Percentiles rank a stretch among this genome's conserved stretches.
These are phyloP conservation scores for Gadopsis bispinosus DNA, from an alignment of 2,797 vertebrate genomes.

Conservation along the genomic window DNA sequence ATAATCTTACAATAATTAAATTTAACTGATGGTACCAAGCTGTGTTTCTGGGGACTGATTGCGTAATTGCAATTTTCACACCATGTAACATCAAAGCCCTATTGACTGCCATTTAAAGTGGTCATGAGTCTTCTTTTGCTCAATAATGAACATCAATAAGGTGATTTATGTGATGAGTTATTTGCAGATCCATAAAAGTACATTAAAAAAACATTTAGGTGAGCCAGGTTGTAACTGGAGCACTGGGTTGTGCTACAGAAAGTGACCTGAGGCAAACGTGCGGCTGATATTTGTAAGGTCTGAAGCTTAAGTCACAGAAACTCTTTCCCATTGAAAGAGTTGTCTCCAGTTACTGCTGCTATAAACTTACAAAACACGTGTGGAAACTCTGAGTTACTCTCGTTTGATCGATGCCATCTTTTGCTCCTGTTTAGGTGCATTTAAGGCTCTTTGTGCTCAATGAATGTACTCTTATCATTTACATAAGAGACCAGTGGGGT, in stretches of 20 bases:
- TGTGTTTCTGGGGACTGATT: not conserved
- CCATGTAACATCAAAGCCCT: not conserved
- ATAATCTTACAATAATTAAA: not conserved
- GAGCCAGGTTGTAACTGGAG: conserved; percentile 3
- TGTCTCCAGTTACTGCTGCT: conserved; percentile 26
- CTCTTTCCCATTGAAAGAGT: conserved; percentile 15
- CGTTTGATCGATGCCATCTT: not conserved
- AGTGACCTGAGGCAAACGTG: not conserved
- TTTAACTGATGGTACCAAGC: not conserved
- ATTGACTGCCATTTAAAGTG: not conserved
- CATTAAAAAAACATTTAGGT: not conserved
- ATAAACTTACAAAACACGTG: conserved; percentile 17
- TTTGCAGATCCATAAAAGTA: conserved; percentile 4
- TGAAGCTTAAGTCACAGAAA: conserved; percentile 39
- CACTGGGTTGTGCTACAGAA: conserved; percentile 14
- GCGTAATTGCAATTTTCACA: not conserved
- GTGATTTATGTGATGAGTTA: not conserved
- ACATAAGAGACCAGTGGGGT: not conserved
- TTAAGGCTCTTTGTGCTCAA: not conserved
- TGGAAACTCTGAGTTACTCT: conserved; percentile 51
- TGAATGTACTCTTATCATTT: conserved; percentile 7
- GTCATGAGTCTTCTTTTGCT: not conserved
- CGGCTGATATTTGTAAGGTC: conserved; percentile 3
- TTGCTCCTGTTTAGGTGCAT: not conserved
- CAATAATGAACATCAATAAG: not conserved